Base-by-base conservation (phyloP, 64 coral and sea anemone genomes). In the Stylophora pistillata region DNA sequence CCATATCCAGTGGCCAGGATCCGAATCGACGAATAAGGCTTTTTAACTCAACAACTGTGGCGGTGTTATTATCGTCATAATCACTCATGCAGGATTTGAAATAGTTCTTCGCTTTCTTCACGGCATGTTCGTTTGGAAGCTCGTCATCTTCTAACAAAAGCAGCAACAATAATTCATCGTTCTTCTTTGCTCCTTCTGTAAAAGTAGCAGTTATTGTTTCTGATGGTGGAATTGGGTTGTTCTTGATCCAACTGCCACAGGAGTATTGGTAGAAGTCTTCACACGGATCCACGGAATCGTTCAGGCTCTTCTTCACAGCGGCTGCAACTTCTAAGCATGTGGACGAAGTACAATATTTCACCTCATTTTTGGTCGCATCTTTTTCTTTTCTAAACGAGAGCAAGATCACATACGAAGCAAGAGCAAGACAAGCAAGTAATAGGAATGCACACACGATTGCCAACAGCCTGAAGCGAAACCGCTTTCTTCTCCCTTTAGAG, bases 81-180 rank as follows among this genome's bases (percentile, higher is more conserved):
- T 92, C 90, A n/a, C 76, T 70, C 73, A 91, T 92, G 53, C 90
- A 92, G 11, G 90, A 92, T 9, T 60, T 33, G 28, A 68, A 92
- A 53, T 92, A 92, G 23, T 33, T 30, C 28, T 71, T 92, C 2
- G 75, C 20, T 54, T 84, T 84, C 55, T 23, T 26, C 57, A 71
- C 57, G 7, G 69, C 72, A 53, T 25, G 81, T 33, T 12, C 66
- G 14, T 15, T 56, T 58, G 58, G 82, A 5, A 52, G 12, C 2
- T 70, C 37, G 12, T 68, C 80, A 53, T 54, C 21, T 23, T 69
- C 37, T 34, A 84, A 27, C 63, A 84, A 16, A 4, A 68, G 34
- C n/a, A 84, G 69, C 20, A 84, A 15, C 30, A 84, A 20, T 23
- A 54, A 52, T 62, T 70, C 58, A 62, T 70, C 53, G 37, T 69